A percentile compares a stretch with the other conserved stretches of the same genome.
These are phyloP conservation scores for Lepidochrysops patricia DNA, from an alignment of 2,888 invertebrate species.

Conservation along the genomic window DNA sequence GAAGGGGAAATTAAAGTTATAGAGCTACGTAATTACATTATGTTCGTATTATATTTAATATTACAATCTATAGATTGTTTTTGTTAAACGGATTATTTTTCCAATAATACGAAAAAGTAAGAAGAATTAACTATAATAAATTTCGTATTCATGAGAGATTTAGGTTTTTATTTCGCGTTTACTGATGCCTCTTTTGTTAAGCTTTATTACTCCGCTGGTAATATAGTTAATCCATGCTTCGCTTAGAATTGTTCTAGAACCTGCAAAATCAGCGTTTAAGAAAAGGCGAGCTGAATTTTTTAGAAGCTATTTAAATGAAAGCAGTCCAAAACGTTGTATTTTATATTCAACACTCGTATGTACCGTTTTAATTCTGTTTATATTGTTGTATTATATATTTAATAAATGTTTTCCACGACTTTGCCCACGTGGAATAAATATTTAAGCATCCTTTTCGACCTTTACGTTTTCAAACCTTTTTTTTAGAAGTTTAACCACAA, in stretches of 20 bases:
- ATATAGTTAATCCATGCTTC: conserved; percentile 10
- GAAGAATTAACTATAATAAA: background rate
- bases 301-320: conserved; percentile 6
- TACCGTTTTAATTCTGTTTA: conserved; percentile 1
- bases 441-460: background rate
- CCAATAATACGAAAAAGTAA: background rate
- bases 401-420: background rate
- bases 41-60: no score
- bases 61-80: no score
- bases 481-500: background rate
- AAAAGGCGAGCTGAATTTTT: conserved; percentile 12
- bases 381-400: conserved; percentile 2
- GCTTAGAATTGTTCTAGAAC: conserved; percentile 3
- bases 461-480: background rate
- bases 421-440: background rate
- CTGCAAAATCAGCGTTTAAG: conserved; percentile 7
- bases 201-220: conserved; percentile 10
- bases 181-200: conserved; percentile 4
- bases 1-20: no score
- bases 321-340: background rate
- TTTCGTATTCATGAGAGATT: background rate
- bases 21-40: no score
- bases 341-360: background rate
- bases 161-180: conserved; percentile 10
- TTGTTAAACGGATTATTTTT: background rate